phyloP scores from a whole-genome alignment of 2,888 invertebrate species.

The Timandra comae region DNA sequence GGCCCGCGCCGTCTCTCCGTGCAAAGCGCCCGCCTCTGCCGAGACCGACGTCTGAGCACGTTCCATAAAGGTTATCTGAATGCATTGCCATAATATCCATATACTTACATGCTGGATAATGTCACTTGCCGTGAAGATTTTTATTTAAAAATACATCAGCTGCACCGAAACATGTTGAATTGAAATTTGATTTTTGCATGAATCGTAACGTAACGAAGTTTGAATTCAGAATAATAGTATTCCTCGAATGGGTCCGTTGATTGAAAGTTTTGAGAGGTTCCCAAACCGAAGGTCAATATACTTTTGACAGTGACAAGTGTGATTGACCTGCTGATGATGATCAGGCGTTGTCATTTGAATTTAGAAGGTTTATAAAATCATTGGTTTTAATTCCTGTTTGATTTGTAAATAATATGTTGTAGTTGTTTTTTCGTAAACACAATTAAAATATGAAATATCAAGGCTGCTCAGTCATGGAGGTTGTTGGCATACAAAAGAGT shows the following conservation, averaged over 20 bases:
- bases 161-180: no score
- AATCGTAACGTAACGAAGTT: background rate
- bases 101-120: conserved; percentile 17
- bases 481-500: no score
- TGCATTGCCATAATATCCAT: conserved; percentile 37
- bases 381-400: no score
- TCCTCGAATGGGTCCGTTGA: background rate
- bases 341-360: conserved; percentile 8
- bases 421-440: no score
- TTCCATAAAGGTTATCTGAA: conserved; percentile 51
- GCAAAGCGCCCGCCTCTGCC: conserved; percentile 3
- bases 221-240: background rate
- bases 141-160: background rate
- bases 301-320: conserved; percentile 4
- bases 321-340: conserved; percentile 11
- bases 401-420: no score
- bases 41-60: background rate
- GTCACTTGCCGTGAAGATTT: background rate
- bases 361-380: conserved; percentile 1
- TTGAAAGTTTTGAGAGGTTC: background rate
- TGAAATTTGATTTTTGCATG: conserved; percentile 1
- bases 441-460: no score
- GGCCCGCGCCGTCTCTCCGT: conserved; percentile 22
- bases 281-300: conserved; percentile 7
- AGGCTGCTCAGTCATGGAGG: no score